phyloP scores from a whole-genome alignment of 1,140 invertebrate species.

The Psix sp. region DNA sequence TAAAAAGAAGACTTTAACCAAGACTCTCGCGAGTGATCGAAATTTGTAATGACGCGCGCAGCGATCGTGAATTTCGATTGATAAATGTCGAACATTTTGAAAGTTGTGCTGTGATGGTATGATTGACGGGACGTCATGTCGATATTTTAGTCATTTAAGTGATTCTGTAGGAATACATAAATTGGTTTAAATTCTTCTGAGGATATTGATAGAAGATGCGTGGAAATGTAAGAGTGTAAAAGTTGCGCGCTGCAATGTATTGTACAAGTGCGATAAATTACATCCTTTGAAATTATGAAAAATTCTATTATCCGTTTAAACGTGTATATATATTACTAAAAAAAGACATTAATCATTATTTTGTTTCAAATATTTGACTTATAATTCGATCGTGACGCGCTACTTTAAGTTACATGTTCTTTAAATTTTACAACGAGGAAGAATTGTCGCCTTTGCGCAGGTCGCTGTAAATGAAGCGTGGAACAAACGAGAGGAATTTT shows the following conservation, averaged over 20 bases:
- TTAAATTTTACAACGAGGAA: conserved; percentile 29
- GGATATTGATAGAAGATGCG: no score
- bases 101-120: conserved; percentile 9
- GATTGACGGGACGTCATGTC: conserved; percentile 34
- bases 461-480: conserved; percentile 27
- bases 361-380: no score
- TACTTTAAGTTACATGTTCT: conserved; percentile 7
- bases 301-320: no score
- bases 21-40: no score
- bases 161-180: conserved; percentile 4
- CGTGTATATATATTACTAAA: no score
- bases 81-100: conserved; percentile 24
- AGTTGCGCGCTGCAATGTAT: no score
- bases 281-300: no score
- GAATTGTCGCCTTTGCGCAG: conserved; percentile 8
- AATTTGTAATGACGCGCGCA: background rate
- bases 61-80: conserved; percentile 1
- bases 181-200: conserved; percentile 7
- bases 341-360: no score
- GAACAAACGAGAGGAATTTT: conserved; percentile 28
- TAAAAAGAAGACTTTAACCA: no score
- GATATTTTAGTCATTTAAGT: conserved; percentile 33
- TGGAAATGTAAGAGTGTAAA: no score
- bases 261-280: no score
- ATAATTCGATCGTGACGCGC: no score